Conservation (phyloP, 2,797 vertebrate species). For the Labeo calbasu region DNA sequence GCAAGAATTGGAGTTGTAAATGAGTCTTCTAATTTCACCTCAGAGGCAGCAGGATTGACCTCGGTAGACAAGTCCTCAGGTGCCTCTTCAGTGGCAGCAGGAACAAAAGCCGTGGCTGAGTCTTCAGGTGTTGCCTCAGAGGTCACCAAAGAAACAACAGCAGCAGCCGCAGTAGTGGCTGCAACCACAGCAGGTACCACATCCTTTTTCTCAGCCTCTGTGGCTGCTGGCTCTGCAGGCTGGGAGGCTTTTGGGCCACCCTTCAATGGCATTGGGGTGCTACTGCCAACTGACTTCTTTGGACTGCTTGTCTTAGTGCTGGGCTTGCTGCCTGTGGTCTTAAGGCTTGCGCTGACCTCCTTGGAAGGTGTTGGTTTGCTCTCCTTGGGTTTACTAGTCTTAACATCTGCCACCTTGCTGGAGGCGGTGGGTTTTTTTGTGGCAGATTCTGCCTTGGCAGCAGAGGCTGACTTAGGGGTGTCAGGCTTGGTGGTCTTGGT, state of each 20-base stretch:
- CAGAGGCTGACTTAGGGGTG: conserved; percentile 68
- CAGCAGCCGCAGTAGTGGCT: conserved; percentile 32
- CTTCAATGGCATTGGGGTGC: conserved; percentile 79
- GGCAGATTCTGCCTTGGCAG: conserved; percentile 67
- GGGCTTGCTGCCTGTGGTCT: conserved; percentile 66
- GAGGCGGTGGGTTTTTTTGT: conserved; percentile 70
- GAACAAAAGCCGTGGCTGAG: background rate
- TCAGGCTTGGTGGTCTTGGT: conserved; percentile 75
- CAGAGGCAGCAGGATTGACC: conserved; percentile 24
- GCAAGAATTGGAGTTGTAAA: conserved; percentile 31
- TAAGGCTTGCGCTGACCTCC: conserved; percentile 62
- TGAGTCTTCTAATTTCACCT: conserved; percentile 54
- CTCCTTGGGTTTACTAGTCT: conserved; percentile 72
- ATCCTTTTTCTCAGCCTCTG: conserved; percentile 55
- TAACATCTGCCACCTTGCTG: conserved; percentile 71
- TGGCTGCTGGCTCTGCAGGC: conserved; percentile 53
- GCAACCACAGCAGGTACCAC: conserved; percentile 56
- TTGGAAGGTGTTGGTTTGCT: conserved; percentile 69
- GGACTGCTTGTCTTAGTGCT: conserved; percentile 71
- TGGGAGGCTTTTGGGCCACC: conserved; percentile 72
- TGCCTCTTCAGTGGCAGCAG: background rate
- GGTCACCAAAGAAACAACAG: conserved; percentile 1
- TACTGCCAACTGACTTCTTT: conserved; percentile 80
- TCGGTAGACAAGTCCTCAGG: conserved; percentile 41
- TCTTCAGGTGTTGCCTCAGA: conserved; percentile 17